Evolutionary conservation across 1,140 invertebrate species (phyloP).

Genomic region (Aphelinus atriplicis): DNA sequence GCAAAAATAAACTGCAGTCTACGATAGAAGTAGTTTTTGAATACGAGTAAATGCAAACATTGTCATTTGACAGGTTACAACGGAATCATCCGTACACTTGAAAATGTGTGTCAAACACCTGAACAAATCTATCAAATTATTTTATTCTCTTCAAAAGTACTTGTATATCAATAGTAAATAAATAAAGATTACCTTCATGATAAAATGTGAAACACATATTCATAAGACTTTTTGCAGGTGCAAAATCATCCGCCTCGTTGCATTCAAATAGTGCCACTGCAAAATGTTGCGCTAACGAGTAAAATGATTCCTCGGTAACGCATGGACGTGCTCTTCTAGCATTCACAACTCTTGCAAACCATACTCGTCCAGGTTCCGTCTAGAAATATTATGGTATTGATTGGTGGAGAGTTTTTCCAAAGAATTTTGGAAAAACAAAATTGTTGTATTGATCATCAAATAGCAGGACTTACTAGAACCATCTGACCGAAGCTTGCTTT

Average conservation of each 20-base stretch:
- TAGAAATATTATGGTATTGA: conserved; percentile 48
- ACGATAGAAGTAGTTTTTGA: too few species aligned
- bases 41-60: too few species aligned
- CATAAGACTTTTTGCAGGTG: conserved; percentile 82
- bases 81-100: too few species aligned
- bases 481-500: conserved; percentile 76
- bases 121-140: too few species aligned
- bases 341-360: conserved; percentile 80
- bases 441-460: too few species aligned
- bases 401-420: not conserved
- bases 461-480: conserved; percentile 62
- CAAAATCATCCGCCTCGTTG: conserved; percentile 79
- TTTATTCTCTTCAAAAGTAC: too few species aligned
- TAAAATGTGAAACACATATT: conserved; percentile 88
- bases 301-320: conserved; percentile 79
- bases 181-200: conserved; percentile 70
- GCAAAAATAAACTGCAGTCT: too few species aligned
- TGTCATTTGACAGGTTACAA: too few species aligned
- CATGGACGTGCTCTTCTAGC: conserved; percentile 75
- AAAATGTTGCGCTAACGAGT: conserved; percentile 81
- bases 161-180: not conserved
- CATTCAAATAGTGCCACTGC: conserved; percentile 83
- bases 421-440: not conserved
- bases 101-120: too few species aligned
- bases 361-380: conserved; percentile 71